Evolutionary conservation across 2,113 vertebrate species (phyloP).

Genomic region (Grus americana): DNA sequence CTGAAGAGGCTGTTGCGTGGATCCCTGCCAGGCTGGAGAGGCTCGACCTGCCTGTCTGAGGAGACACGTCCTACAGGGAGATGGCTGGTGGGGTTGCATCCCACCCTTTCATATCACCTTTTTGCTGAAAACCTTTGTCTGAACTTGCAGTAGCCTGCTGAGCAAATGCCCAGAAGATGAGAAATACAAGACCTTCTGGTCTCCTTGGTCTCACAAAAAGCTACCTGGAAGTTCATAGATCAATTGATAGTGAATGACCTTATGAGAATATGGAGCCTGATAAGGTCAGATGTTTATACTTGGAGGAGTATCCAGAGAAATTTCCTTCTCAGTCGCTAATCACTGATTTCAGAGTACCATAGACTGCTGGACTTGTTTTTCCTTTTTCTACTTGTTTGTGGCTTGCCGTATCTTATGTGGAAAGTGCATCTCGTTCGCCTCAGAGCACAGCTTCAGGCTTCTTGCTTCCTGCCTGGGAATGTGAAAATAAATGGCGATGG

Average conservation of each 20-base stretch:
- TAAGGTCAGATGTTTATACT: neutral
- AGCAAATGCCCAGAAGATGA: neutral
- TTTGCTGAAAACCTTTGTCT: neutral
- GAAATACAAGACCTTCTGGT: neutral
- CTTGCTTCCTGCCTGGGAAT: neutral
- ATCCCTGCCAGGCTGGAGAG: neutral
- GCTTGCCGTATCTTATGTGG: neutral
- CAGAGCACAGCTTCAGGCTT: neutral
- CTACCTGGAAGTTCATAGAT: neutral
- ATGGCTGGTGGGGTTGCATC: rapidly evolving
- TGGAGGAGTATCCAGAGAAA: neutral
- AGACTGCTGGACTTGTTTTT: neutral
- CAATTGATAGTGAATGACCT: neutral
- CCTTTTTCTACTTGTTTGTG: neutral
- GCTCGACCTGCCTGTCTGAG: neutral
- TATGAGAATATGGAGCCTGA: neutral
- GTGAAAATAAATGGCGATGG: neutral
- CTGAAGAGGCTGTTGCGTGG: neutral
- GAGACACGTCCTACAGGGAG: neutral
- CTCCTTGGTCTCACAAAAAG: neutral
- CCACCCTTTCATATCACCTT: neutral
- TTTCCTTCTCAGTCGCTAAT: neutral
- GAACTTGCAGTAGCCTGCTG: neutral
- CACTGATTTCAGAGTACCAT: neutral
- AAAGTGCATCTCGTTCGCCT: neutral